A percentile compares a stretch with the other conserved stretches of the same genome.
Conservation (phyloP, 2,888 invertebrate species). For the Liopterus haemorrhoidalis region DNA sequence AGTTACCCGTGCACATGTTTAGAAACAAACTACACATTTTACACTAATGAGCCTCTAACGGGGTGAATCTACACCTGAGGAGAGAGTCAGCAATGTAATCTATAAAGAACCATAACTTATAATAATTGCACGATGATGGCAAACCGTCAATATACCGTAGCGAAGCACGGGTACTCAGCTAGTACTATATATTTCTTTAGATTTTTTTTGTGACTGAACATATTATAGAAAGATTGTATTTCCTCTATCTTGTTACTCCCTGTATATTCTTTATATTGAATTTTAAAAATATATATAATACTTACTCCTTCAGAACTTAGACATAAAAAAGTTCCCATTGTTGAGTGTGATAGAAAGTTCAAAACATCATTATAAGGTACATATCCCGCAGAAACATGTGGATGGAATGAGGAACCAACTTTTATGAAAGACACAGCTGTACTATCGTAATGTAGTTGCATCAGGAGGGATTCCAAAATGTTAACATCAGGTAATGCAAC, state of each 20-base stretch:
- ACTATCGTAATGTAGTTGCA: conserved; percentile 65
- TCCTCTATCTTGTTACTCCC: too few relatives aligned
- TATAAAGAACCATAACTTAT: too few relatives aligned
- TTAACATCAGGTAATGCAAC: conserved; percentile 65
- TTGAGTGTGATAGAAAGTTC: conserved; percentile 68
- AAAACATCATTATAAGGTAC: conserved; percentile 69
- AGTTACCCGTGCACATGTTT: too few relatives aligned
- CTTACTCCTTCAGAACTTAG: conserved; percentile 49
- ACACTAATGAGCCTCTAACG: too few relatives aligned
- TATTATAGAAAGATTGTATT: too few relatives aligned
- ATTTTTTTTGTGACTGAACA: not conserved
- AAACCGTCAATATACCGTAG: too few relatives aligned
- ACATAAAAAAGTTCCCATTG: conserved; percentile 64
- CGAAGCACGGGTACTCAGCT: too few relatives aligned
- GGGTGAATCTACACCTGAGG: too few relatives aligned
- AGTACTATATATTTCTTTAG: not conserved
- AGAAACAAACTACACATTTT: too few relatives aligned
- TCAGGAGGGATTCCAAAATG: conserved; percentile 63
- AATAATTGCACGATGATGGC: too few relatives aligned
- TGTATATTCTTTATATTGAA: not conserved
- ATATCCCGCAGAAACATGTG: conserved; percentile 60
- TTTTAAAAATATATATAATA: conserved; percentile 20
- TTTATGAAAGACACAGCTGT: conserved; percentile 71
- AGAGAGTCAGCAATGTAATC: too few relatives aligned
- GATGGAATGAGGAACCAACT: conserved; percentile 60